These are phyloP conservation scores for Gnathonemus longibarbis DNA, from an alignment of 2,113 vertebrate genomes.

Conservation along the genomic window DNA sequence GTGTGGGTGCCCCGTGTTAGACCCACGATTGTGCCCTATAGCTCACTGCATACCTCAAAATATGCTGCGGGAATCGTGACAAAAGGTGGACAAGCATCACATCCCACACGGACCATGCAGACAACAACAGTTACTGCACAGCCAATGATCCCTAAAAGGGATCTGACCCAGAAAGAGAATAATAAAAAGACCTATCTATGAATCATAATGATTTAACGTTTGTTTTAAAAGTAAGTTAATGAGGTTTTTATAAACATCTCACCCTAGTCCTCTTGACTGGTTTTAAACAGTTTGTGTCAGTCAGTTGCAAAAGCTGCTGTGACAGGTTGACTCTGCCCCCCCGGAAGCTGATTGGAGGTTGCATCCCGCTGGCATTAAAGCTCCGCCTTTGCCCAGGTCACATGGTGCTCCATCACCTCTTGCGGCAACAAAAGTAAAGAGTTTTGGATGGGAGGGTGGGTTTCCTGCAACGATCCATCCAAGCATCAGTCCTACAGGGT, in stretches of 20 bases:
- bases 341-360: not conserved
- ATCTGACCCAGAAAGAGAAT: not conserved
- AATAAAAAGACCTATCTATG: not conserved
- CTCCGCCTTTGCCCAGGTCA: not conserved
- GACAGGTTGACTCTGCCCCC: not conserved
- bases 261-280: not conserved
- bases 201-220: not conserved
- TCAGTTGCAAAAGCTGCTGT: not conserved
- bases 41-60: not conserved
- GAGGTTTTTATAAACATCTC: conserved; percentile 21
- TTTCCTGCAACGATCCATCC: not conserved
- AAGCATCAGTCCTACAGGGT: conserved; percentile 43
- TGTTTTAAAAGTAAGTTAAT: conserved; percentile 19
- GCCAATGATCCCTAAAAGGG: not conserved
- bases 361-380: not conserved
- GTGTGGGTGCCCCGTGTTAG: not conserved
- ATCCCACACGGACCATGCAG: not conserved
- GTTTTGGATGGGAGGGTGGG: not conserved
- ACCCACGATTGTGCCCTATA: not conserved
- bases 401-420: not conserved
- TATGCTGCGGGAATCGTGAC: not conserved
- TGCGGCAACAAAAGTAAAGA: not conserved
- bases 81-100: not conserved
- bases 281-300: not conserved
- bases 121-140: not conserved